Conservation (phyloP, 2,797 vertebrate species). For the Aeoliscus strigatus region DNA sequence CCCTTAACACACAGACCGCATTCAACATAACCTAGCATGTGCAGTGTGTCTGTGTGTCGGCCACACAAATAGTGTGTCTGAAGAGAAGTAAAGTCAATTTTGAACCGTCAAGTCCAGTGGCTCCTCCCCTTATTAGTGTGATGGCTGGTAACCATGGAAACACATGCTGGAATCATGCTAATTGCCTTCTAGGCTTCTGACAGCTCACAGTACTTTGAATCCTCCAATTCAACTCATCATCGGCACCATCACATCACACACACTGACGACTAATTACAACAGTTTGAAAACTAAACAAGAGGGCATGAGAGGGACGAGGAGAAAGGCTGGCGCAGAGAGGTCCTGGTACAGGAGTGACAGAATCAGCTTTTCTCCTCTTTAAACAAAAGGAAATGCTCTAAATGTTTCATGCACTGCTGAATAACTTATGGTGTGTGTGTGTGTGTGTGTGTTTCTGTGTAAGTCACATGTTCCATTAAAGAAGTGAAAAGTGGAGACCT, state of each 20-base stretch:
- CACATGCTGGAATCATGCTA: constrained; percentile 50
- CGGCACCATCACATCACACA: constrained; percentile 1
- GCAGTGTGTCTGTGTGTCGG: constrained; percentile 4
- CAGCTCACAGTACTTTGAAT: constrained; percentile 49
- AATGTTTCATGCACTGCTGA: constrained; percentile 67
- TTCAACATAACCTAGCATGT: constrained; percentile 47
- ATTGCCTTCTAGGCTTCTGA: constrained; percentile 59
- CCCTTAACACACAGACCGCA: constrained; percentile 43
- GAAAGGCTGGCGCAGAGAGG: constrained; percentile 24
- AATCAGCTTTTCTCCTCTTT: constrained; percentile 66
- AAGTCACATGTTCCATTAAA: constrained; percentile 30
- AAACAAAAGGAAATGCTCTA: constrained; percentile 63
- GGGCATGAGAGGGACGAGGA: constrained; percentile 6
- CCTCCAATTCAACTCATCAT: constrained; percentile 22
- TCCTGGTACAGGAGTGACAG: constrained; percentile 39
- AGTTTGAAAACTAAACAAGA: constrained; percentile 24
- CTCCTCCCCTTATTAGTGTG: constrained; percentile 44
- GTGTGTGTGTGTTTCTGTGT: constrained; percentile 16
- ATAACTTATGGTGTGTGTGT: constrained; percentile 53
- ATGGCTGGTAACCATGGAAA: constrained; percentile 62
- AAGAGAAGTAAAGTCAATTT: constrained; percentile 41
- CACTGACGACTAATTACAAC: constrained; percentile 32
- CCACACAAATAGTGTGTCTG: constrained; percentile 5
- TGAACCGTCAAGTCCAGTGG: constrained; percentile 37
- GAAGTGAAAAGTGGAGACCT: constrained; percentile 14